Evolutionary conservation across 2,797 vertebrate species (phyloP).

Genomic region (Gadopsis marmoratus): DNA sequence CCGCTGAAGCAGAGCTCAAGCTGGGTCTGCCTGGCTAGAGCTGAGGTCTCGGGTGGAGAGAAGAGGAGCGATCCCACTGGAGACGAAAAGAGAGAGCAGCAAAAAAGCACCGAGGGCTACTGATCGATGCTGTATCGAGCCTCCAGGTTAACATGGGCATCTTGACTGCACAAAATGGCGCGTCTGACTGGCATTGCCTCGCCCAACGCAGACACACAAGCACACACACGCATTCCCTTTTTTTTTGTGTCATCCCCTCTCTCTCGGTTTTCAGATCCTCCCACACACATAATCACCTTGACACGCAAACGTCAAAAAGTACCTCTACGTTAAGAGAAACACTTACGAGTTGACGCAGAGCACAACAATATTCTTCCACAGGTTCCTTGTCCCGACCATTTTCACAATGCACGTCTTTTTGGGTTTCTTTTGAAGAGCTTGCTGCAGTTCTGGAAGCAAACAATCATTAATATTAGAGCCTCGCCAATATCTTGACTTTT

Average conservation of each 20-base stretch:
- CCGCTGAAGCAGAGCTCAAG: constrained; percentile 52
- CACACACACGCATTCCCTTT: neutral
- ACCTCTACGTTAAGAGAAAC: neutral
- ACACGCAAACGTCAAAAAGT: neutral
- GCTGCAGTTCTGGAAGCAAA: constrained; percentile 90
- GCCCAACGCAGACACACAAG: constrained; percentile 3
- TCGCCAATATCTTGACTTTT: neutral
- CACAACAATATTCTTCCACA: constrained; percentile 99
- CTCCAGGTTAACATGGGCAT: constrained; percentile 51
- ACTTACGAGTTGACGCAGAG: constrained; percentile 98
- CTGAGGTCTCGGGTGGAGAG: constrained; percentile 40
- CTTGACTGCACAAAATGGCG: constrained; percentile 57
- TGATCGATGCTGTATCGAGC: constrained; percentile 67
- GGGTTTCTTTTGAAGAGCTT: constrained; percentile 89
- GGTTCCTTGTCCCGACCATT: constrained; percentile 94
- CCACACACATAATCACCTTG: neutral
- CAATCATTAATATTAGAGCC: neutral
- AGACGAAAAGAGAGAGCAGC: constrained; percentile 55
- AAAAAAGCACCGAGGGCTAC: constrained; percentile 40
- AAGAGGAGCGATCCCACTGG: constrained; percentile 43
- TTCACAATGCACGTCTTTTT: constrained; percentile 96
- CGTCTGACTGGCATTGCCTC: constrained; percentile 33
- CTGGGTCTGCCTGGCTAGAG: constrained; percentile 28
- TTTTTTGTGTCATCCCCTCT: too few relatives aligned
- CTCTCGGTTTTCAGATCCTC: constrained; percentile 12